Evolutionary conservation across 2,113 vertebrate genomes (phyloP).

Genomic region (Nerophis ophidion): DNA sequence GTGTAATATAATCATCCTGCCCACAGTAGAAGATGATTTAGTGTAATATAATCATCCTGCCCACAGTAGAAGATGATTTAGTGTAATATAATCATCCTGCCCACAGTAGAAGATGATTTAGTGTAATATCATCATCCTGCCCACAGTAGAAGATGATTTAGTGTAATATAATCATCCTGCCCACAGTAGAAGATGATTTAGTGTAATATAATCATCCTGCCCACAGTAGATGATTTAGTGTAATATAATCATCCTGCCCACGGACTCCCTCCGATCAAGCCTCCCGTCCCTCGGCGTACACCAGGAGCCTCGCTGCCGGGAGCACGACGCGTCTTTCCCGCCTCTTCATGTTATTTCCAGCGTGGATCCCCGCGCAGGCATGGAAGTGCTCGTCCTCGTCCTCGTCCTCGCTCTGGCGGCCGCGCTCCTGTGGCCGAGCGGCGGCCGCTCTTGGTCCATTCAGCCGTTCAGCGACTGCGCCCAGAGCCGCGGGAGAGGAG

Average conservation of each 20-base stretch:
- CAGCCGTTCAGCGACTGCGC: constrained; percentile 61
- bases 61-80: too few species aligned
- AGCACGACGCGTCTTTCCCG: constrained; percentile 1
- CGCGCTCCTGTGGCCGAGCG: constrained; percentile 28
- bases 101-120: constrained; percentile 2
- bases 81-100: too few species aligned
- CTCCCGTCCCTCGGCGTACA: constrained; percentile 22
- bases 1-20: too few species aligned
- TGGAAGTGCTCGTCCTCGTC: constrained; percentile 31
- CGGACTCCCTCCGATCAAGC: too few species aligned
- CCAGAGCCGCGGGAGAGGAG: constrained; percentile 64
- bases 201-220: too few species aligned
- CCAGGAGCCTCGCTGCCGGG: constrained; percentile 19
- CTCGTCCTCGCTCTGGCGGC: constrained; percentile 23
- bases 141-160: too few species aligned
- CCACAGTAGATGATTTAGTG: too few species aligned
- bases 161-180: too few species aligned
- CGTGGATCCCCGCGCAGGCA: constrained; percentile 14
- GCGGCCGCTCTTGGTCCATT: constrained; percentile 54
- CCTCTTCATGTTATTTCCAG: constrained; percentile 12
- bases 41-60: too few species aligned
- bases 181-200: constrained; percentile 2
- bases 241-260: too few species aligned
- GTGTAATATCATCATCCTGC: too few species aligned
- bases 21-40: constrained; percentile 2